Conservation (phyloP, 2,113 vertebrate genomes). For the Peromyscus polionotus region DNA sequence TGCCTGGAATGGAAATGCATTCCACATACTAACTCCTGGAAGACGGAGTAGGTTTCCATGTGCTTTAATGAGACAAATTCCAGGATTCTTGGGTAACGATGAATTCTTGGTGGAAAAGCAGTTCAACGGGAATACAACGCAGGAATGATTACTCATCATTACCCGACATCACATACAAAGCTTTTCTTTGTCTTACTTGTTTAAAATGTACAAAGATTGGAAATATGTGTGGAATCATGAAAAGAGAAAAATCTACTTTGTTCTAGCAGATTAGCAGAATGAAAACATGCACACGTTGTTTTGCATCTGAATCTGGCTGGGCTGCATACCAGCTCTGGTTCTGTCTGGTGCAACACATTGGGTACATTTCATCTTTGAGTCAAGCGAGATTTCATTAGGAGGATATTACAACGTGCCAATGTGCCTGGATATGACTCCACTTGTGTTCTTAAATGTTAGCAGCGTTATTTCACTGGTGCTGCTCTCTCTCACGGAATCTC, state of each 20-base stretch:
- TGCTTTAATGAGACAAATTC: constrained; percentile 32
- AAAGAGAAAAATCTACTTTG: constrained; percentile 46
- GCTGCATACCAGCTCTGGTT: constrained; percentile 18
- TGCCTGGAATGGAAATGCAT: constrained; percentile 57
- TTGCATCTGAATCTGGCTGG: constrained; percentile 23
- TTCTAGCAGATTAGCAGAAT: constrained; percentile 27
- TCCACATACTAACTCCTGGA: constrained; percentile 49
- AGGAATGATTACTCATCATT: constrained; percentile 50
- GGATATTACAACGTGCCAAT: not conserved
- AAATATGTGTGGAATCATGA: constrained; percentile 48
- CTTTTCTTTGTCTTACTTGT: constrained; percentile 46
- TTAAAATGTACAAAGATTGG: constrained; percentile 45
- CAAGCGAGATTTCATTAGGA: constrained; percentile 37
- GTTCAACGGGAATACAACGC: constrained; percentile 17
- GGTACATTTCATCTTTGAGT: constrained; percentile 53
- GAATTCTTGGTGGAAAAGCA: constrained; percentile 53
- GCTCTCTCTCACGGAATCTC: constrained; percentile 31
- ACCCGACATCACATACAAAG: not conserved
- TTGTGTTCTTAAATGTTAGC: constrained; percentile 37
- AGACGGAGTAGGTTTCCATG: constrained; percentile 54
- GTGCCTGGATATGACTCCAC: not conserved
- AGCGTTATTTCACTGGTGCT: not conserved
- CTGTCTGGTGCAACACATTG: not conserved
- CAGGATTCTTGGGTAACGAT: constrained; percentile 53
- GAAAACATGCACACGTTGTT: not conserved